A percentile compares a stretch with the other conserved stretches of the same genome.
Evolutionary conservation across 2,113 vertebrate species (phyloP).

Genomic region (Micronisus gabar): DNA sequence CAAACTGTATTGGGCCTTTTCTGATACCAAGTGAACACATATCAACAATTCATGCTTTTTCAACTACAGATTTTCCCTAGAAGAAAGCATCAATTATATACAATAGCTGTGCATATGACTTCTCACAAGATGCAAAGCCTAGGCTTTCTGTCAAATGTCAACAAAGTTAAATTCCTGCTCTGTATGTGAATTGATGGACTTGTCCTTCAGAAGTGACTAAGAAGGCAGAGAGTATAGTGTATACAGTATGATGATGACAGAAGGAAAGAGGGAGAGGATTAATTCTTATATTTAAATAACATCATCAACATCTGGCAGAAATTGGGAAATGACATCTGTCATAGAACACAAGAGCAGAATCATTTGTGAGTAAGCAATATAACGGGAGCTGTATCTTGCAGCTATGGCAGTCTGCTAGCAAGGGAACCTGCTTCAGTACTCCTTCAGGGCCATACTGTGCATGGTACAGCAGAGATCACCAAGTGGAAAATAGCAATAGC

Average conservation of each 20-base stretch:
- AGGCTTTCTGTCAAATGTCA: neutral
- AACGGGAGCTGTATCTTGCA: neutral
- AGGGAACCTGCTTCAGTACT: neutral
- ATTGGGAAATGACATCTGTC: neutral
- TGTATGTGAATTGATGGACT: neutral
- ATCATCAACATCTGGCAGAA: neutral
- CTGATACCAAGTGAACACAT: neutral
- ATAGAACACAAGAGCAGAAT: neutral
- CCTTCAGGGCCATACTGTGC: neutral
- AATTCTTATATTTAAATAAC: neutral
- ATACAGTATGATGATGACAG: neutral
- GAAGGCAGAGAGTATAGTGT: neutral
- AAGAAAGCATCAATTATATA: neutral
- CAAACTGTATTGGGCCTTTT: neutral
- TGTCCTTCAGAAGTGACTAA: neutral
- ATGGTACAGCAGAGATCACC: neutral
- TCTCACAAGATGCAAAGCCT: neutral
- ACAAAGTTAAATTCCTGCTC: neutral
- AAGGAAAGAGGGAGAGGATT: neutral
- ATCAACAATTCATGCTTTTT: neutral
- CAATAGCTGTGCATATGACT: neutral
- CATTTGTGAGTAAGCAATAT: neutral
- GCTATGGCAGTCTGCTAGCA: neutral
- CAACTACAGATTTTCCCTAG: neutral
- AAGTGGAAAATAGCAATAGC: neutral